Evolutionary conservation across 2,888 invertebrate species (phyloP).

Genomic region (Drosophila eohydei): DNA sequence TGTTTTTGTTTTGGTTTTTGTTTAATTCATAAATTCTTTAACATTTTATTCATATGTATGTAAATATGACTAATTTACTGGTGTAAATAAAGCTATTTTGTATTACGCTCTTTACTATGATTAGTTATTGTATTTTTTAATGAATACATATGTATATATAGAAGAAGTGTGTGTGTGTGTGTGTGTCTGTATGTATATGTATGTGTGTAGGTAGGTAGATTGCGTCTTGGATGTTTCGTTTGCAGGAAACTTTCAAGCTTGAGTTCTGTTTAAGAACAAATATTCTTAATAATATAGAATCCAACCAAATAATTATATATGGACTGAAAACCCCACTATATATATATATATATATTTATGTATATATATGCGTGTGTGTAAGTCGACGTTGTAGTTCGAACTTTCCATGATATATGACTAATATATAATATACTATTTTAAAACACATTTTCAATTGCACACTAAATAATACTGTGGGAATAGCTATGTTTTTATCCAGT

Average conservation of each 20-base stretch:
- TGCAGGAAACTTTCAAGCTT: slow-evolving; percentile 20
- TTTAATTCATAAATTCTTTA: slow-evolving; percentile 56
- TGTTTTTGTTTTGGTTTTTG: slow-evolving; percentile 6
- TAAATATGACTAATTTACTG: slow-evolving; percentile 63
- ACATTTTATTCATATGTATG: slow-evolving; percentile 47
- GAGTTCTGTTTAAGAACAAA: slow-evolving; percentile 15
- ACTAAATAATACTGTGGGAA: slow-evolving; percentile 58
- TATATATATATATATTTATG: neutral
- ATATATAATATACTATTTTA: slow-evolving; percentile 23
- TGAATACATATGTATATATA: slow-evolving; percentile 40
- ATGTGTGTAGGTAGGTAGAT: slow-evolving; percentile 1
- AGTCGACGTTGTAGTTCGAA: neutral
- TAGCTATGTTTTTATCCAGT: slow-evolving; percentile 34
- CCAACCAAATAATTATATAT: slow-evolving; percentile 9
- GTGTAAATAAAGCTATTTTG: slow-evolving; percentile 73
- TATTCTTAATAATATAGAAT: slow-evolving; percentile 1
- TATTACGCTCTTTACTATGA: slow-evolving; percentile 58
- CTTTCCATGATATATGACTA: slow-evolving; percentile 7
- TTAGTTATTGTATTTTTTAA: slow-evolving; percentile 58
- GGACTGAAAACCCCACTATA: slow-evolving; percentile 4
- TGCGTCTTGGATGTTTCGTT: neutral
- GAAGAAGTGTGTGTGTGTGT: neutral
- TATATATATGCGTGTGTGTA: neutral
- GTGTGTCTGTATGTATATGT: slow-evolving; percentile 5
- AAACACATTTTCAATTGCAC: slow-evolving; percentile 50